Evolutionary conservation across 1,140 invertebrate genomes (phyloP).

Genomic region (Drosophila grimshawi): DNA sequence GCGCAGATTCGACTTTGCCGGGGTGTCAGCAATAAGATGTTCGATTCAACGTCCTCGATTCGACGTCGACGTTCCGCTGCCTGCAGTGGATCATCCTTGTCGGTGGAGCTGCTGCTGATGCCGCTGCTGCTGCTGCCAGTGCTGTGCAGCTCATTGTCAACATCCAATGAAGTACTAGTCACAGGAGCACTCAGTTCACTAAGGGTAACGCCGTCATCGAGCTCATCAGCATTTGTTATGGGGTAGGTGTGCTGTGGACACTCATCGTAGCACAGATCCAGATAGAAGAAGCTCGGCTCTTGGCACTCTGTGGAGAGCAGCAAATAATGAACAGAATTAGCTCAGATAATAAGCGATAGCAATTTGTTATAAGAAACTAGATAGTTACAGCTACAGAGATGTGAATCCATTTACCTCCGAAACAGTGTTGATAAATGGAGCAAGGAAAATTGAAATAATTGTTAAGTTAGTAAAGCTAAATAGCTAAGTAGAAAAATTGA

Average conservation of each 20-base stretch:
- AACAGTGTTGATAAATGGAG: slow-evolving; percentile 33
- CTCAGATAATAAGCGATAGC: neutral
- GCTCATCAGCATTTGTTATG: slow-evolving; percentile 18
- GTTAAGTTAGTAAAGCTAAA: slow-evolving; percentile 21
- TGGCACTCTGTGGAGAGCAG: slow-evolving; percentile 66
- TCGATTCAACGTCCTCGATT: slow-evolving; percentile 6
- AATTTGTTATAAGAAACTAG: neutral
- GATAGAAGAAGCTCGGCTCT: slow-evolving; percentile 55
- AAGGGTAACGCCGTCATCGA: slow-evolving; percentile 15
- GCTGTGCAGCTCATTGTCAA: neutral
- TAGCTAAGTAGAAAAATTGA: neutral
- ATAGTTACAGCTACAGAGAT: neutral
- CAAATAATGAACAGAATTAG: neutral
- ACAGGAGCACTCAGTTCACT: neutral
- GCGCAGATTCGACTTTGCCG: slow-evolving; percentile 48
- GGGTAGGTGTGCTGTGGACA: slow-evolving; percentile 68
- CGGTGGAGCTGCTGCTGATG: slow-evolving; percentile 36
- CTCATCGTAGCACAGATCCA: slow-evolving; percentile 65
- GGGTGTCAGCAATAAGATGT: slow-evolving; percentile 30
- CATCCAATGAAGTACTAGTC: neutral
- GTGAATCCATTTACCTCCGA: slow-evolving; percentile 53
- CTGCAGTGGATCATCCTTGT: slow-evolving; percentile 62
- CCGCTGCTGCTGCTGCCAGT: slow-evolving; percentile 32
- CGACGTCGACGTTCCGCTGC: slow-evolving; percentile 66
- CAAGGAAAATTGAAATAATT: slow-evolving; percentile 10